Evolutionary conservation across 2,113 vertebrate species (phyloP), one percentile per base, ranked within the genome.

Genomic region (Campylorhamphus procurvoides): DNA sequence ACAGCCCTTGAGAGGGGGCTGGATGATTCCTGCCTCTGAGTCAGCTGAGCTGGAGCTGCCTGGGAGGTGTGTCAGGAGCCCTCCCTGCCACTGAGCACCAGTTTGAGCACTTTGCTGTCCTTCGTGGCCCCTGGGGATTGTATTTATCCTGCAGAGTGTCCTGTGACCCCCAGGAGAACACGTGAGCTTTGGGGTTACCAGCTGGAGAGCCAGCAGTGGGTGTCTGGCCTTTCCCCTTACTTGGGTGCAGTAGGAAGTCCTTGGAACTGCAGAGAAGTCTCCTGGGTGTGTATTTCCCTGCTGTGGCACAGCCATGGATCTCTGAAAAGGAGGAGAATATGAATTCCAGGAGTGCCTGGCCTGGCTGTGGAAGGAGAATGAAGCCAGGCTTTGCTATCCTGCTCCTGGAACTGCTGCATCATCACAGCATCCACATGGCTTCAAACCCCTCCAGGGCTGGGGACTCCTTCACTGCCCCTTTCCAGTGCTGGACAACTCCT

Each of bases 201-300:
- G 7, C 27, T 7, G 29, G 24, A 39, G 4, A 46, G 44, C 77
- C 85, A 6, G 1, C 40, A 7, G 50, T 33, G 58, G 19, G 4
- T 55, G n/a, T 39, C 69, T 4, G 80, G 53, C 76, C 60, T 33
- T 55, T 49, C 62, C 37, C 52, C 18, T 75, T 35, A 4, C 40
- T 73, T 0, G 0, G 24, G 6, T 49, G n/a, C 84, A 0, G 0
- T 9, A 18, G 35, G 55, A 35, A 55, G 8, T 33, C 53, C 78
- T n/a, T 33, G 20, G 23, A n/a, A 7, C 6, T n/a, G 17, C 87
- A 59, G 53, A n/a, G 50, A 16, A 12, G 16, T n/a, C 19, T 63
- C 12, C n/a, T 74, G 52, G 14, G 10, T 3, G 0, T 62, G 29
- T 22, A 0, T 77, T 76, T 71, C 37, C 71, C 58, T 68, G 27